Evolutionary conservation across 2,113 vertebrate species (phyloP).

Genomic region (Cyphomyrus discorhynchus): DNA sequence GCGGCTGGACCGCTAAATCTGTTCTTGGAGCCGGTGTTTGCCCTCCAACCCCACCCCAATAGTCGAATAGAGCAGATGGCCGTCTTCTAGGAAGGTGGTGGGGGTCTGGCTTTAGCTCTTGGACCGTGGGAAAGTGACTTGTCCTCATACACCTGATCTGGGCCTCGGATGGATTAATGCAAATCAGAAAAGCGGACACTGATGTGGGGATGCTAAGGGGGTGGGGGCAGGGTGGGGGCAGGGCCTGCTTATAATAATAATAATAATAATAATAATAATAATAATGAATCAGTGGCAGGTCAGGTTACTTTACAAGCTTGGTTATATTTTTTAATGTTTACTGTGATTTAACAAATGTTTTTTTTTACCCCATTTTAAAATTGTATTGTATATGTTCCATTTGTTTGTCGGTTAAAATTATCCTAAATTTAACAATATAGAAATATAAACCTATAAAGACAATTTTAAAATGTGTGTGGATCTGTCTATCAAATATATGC

Average conservation of each 20-base stretch:
- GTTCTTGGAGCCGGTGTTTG: slow-evolving; percentile 61
- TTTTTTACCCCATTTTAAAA: neutral
- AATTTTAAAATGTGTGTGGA: neutral
- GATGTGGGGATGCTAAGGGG: slow-evolving; percentile 20
- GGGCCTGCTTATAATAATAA: neutral
- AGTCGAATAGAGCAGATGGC: slow-evolving; percentile 68
- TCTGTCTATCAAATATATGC: neutral
- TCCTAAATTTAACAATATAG: neutral
- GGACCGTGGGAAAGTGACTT: slow-evolving; percentile 69
- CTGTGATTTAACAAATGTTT: neutral
- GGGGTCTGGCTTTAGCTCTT: slow-evolving; percentile 57
- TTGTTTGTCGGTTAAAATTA: neutral
- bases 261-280: neutral
- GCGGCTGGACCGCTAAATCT: slow-evolving; percentile 65
- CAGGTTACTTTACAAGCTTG: neutral
- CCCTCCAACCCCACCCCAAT: slow-evolving; percentile 41
- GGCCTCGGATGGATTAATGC: slow-evolving; percentile 55
- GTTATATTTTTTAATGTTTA: neutral
- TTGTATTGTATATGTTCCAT: neutral
- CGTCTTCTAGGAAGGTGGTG: slow-evolving; percentile 57
- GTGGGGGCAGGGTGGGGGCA: too few species aligned
- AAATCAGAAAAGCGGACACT: slow-evolving; percentile 48
- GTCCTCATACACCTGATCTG: slow-evolving; percentile 64
- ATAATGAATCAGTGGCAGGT: neutral
- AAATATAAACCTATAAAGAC: neutral